Evolutionary conservation across 2,888 invertebrate species (phyloP).

Genomic region (Drosophila mercatorum): DNA sequence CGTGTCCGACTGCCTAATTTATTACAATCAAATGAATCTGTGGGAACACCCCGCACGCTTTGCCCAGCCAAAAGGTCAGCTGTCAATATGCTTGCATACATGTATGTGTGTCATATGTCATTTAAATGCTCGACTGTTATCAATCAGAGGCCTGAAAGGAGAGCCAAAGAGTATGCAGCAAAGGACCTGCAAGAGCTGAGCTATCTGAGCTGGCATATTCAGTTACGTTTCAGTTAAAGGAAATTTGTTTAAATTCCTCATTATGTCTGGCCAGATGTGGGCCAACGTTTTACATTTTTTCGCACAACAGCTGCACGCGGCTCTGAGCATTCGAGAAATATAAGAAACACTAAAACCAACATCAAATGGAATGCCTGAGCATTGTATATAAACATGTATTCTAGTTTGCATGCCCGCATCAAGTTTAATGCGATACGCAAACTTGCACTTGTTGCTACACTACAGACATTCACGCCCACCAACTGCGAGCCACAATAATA

Average conservation of each 20-base stretch:
- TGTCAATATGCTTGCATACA: slow-evolving; percentile 3
- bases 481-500: not conserved
- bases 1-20: slow-evolving; percentile 40
- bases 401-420: slow-evolving; percentile 36
- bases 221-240: not conserved
- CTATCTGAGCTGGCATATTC: not conserved
- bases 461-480: slow-evolving; percentile 19
- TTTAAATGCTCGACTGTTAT: slow-evolving; percentile 1
- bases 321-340: slow-evolving; percentile 18
- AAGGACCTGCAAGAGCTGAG: not conserved
- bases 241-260: not conserved
- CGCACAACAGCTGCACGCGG: slow-evolving; percentile 47
- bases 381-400: slow-evolving; percentile 62
- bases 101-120: not conserved
- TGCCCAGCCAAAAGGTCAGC: slow-evolving; percentile 23
- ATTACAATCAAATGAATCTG: slow-evolving; percentile 57
- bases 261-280: slow-evolving; percentile 41
- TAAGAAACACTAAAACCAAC: slow-evolving; percentile 30
- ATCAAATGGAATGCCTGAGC: slow-evolving; percentile 53
- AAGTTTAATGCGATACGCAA: slow-evolving; percentile 62
- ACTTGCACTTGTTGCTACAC: slow-evolving; percentile 68
- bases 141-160: slow-evolving; percentile 2
- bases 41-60: not conserved
- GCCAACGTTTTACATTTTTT: slow-evolving; percentile 55
- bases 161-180: slow-evolving; percentile 22